phyloP scores from a whole-genome alignment of 1,140 invertebrate species.

The Teleogryllus occipitalis region DNA sequence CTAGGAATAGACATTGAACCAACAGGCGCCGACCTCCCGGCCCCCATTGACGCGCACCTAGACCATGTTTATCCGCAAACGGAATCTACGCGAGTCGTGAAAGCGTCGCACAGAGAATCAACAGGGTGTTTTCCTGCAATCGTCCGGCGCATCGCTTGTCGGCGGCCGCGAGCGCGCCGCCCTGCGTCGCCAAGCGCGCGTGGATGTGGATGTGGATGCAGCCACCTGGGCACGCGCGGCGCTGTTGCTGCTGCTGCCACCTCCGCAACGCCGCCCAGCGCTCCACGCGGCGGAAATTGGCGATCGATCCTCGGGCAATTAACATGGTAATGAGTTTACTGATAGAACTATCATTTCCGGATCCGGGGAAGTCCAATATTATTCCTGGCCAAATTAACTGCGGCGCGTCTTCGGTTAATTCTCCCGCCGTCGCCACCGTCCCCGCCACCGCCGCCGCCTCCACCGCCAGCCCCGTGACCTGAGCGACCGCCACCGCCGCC shows the following conservation, averaged over 20 bases:
- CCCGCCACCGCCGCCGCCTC: no score
- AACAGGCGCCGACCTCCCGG: background rate
- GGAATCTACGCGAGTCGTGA: background rate
- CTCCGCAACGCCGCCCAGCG: no score
- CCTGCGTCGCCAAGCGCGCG: background rate
- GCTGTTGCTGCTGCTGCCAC: background rate
- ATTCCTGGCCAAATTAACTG: constrained; percentile 4
- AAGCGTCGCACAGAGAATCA: background rate
- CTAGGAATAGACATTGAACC: background rate
- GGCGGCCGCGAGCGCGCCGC: no score
- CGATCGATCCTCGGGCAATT: constrained; percentile 3
- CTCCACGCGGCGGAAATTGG: constrained; percentile 2
- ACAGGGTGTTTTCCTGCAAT: background rate
- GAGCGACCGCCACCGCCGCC: background rate
- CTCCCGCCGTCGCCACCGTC: background rate
- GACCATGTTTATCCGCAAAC: background rate
- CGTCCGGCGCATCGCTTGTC: no score
- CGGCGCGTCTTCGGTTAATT: constrained; percentile 3
- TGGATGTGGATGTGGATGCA: background rate
- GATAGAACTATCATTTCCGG: background rate
- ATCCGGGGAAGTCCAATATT: constrained; percentile 3
- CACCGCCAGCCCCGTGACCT: background rate
- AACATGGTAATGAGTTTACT: constrained; percentile 5
- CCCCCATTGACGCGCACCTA: background rate
- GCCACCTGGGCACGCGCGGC: background rate